phyloP scores from a whole-genome alignment of 2,888 invertebrate genomes.

The Oeneis ivallda region DNA sequence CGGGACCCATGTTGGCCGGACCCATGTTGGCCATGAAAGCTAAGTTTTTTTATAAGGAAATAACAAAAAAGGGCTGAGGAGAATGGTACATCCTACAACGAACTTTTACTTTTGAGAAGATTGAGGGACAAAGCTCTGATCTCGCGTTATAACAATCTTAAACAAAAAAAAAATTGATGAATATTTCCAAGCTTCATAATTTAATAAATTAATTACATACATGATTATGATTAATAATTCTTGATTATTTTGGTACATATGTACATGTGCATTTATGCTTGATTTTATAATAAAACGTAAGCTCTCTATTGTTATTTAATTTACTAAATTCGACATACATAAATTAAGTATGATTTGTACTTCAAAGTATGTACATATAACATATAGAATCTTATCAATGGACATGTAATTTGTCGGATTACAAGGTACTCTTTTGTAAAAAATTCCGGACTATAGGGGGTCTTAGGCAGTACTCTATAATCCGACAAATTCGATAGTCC shows the following conservation, averaged over 20 bases:
- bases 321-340: slow-evolving; percentile 12
- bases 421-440: no score
- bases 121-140: slow-evolving; percentile 38
- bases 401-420: no score
- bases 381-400: no score
- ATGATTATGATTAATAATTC: slow-evolving; percentile 30
- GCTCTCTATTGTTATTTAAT: slow-evolving; percentile 13
- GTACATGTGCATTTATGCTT: slow-evolving; percentile 33
- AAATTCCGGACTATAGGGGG: no score
- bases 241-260: slow-evolving; percentile 33
- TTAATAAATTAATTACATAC: slow-evolving; percentile 5
- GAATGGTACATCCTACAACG: slow-evolving; percentile 43
- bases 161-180: slow-evolving; percentile 37
- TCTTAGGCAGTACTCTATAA: no score
- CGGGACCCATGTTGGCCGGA: no score
- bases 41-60: slow-evolving; percentile 42
- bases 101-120: slow-evolving; percentile 43
- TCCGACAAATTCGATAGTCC: no score
- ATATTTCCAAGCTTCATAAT: slow-evolving; percentile 30
- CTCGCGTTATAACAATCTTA: slow-evolving; percentile 38
- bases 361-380: slow-evolving; percentile 1
- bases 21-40: slow-evolving; percentile 42
- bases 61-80: slow-evolving; percentile 45
- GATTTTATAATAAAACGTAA: slow-evolving; percentile 26
- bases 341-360: slow-evolving; percentile 7